Evolutionary conservation across 2,797 vertebrate genomes (phyloP).

Genomic region (Phataginus tricuspis): DNA sequence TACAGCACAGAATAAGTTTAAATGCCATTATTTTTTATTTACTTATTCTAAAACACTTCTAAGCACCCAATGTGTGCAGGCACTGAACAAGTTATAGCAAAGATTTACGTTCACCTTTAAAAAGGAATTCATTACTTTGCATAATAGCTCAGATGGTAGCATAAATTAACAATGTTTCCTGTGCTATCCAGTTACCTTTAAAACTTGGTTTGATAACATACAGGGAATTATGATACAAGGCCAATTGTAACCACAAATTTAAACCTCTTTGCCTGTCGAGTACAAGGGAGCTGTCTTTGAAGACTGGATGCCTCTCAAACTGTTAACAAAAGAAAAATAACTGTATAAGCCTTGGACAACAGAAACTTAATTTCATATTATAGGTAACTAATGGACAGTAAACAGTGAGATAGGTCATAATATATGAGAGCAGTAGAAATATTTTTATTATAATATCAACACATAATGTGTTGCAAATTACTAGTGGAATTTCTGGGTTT

Average conservation of each 20-base stretch:
- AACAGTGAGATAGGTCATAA: background rate
- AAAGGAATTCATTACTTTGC: background rate
- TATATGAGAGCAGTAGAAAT: background rate
- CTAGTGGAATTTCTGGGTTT: background rate
- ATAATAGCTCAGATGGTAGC: background rate
- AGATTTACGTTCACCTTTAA: conserved; percentile 12
- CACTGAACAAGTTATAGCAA: background rate
- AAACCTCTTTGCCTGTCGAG: background rate
- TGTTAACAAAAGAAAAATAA: conserved; percentile 30
- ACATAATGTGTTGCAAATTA: background rate
- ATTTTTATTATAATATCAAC: background rate
- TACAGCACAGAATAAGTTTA: background rate
- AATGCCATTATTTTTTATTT: conserved; percentile 41
- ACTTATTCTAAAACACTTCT: background rate
- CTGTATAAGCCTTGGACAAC: background rate
- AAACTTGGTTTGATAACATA: conserved; percentile 1
- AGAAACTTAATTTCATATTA: background rate
- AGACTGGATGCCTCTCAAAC: background rate
- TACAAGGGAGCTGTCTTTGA: background rate
- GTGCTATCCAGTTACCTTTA: background rate
- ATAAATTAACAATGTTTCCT: background rate
- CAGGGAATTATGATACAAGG: background rate
- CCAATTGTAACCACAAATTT: background rate
- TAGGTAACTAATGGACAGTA: background rate
- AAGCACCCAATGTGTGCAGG: background rate